These are phyloP conservation scores for Brachionus asplanchnoidis DNA, from an alignment of 1,140 invertebrate species.

Conservation along the genomic window DNA sequence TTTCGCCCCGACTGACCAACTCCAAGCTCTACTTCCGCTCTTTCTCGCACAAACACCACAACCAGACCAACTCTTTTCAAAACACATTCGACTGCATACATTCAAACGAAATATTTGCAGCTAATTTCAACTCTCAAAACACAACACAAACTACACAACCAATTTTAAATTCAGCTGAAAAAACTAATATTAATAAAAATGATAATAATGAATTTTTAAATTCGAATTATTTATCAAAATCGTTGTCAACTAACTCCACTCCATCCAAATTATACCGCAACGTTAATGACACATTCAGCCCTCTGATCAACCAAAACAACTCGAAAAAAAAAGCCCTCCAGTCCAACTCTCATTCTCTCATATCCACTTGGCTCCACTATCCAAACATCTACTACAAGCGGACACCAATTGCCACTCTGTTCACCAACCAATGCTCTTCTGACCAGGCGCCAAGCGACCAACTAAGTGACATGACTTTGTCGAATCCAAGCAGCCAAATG, in stretches of 20 bases:
- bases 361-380: conserved; percentile 12
- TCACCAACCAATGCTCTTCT: neutral
- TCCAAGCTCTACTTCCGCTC: neutral
- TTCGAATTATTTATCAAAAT: conserved; percentile 24
- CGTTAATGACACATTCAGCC: neutral
- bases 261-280: neutral
- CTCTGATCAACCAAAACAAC: neutral
- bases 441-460: neutral
- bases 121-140: neutral
- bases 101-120: neutral
- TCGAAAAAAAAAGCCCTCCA: neutral
- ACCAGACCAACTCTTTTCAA: neutral
- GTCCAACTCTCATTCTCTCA: neutral
- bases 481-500: neutral
- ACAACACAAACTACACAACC: conserved; percentile 7
- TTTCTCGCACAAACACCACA: neutral
- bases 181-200: conserved; percentile 26
- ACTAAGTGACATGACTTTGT: neutral
- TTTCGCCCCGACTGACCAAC: neutral
- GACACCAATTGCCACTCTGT: neutral
- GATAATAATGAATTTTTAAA: conserved; percentile 34
- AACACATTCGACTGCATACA: neutral
- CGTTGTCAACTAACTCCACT: conserved; percentile 25
- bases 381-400: neutral
- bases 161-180: neutral